Conservation (phyloP, 2,113 vertebrate species). For the Cyprinodon variegatus region DNA sequence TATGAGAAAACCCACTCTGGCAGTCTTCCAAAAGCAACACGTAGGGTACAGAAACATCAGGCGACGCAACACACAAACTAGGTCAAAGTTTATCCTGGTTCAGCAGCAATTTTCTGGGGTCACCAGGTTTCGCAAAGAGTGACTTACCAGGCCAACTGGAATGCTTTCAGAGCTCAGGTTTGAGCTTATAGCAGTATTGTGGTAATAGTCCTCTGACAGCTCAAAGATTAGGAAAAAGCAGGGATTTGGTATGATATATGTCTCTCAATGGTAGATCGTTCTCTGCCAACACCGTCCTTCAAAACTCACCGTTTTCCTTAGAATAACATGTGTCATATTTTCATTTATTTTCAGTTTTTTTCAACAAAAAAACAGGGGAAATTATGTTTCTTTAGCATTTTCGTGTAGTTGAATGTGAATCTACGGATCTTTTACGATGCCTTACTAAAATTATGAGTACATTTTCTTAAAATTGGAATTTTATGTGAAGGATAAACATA, state of each 20-base stretch:
- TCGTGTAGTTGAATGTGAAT: not conserved
- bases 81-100: constrained; percentile 76
- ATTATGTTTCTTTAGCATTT: not conserved
- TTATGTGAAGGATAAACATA: too few relatives aligned
- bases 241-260: constrained; percentile 15
- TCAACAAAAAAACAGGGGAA: not conserved
- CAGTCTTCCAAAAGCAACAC: constrained; percentile 74
- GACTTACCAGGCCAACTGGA: constrained; percentile 52
- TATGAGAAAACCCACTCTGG: constrained; percentile 67
- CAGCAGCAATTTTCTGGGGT: constrained; percentile 71
- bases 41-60: constrained; percentile 66
- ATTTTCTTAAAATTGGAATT: too few relatives aligned
- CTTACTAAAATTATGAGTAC: not conserved
- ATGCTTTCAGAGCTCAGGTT: constrained; percentile 54
- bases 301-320: constrained; percentile 4
- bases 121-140: constrained; percentile 47
- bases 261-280: constrained; percentile 22
- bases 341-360: not conserved
- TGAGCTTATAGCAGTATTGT: constrained; percentile 40
- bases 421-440: not conserved
- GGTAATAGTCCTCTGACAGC: constrained; percentile 42
- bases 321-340: not conserved
- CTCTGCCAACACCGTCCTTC: constrained; percentile 3
- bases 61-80: constrained; percentile 63
- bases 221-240: constrained; percentile 28